Base-by-base conservation (phyloP, 2,797 vertebrate species). In the Otolemur crassicaudatus region DNA sequence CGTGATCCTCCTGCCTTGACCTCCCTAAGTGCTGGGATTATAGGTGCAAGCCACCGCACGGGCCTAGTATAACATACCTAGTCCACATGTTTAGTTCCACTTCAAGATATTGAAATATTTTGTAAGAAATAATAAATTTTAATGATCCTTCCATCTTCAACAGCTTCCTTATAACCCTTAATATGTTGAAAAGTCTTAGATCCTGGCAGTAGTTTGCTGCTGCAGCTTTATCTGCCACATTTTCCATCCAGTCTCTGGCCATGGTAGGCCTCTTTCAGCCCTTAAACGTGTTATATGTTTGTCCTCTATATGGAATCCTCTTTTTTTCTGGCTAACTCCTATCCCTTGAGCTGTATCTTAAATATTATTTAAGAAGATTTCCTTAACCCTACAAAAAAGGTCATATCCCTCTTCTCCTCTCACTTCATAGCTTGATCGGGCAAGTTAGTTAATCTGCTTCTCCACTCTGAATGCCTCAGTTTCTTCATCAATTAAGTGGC, bases 81-180 rank as follows among this genome's bases (percentile, higher is more conserved):
- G 1, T 16, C 19, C 7, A 25, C 7, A 16, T 53, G 29, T 92
- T 96, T 86, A 86, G 23, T 92, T 88, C 13, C 65, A 84, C 43
- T 84, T 73, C 67, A 85, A 84, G 63, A n/a, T 83, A 88, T 22
- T 84, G 25, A 83, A 6, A 27, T 91, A 79, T 85, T 88, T 80
- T 63, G 1, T 69, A 70, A 91, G 65, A 80, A 58, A 87, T 73
- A 2, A 65, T 75, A 53, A 75, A 81, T 69, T n/a, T 80, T 75
- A 91, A 61, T 37, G 23, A 67, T 65, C 53, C 40, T 53, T 88
- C 34, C 53, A 29, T 83, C 75, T 91, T 85, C 7, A 63, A 17
- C 5, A 79, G 19, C 34, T 56, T 82, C 40, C 34, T 34, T 72
- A n/a, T 88, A 87, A 22, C 40, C 37, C 23, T 63, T 29, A 72